Conservation (phyloP, 2,888 invertebrate genomes). For the Drosophila histrio region DNA sequence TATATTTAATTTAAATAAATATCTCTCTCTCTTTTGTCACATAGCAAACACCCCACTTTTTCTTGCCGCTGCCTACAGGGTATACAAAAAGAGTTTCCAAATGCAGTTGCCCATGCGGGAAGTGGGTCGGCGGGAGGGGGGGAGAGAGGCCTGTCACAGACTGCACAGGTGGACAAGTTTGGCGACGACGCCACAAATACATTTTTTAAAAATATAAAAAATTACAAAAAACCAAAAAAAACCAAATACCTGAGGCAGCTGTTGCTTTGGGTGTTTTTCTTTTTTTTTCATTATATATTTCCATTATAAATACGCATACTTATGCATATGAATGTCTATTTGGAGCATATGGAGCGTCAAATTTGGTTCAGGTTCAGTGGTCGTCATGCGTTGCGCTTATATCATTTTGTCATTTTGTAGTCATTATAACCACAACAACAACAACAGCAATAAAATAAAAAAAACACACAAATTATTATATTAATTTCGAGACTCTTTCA, state of each 20-base stretch:
- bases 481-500: constrained; percentile 58
- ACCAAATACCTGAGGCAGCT: constrained; percentile 15
- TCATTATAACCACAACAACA: constrained; percentile 31
- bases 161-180: constrained; percentile 75
- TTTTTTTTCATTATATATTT: too few relatives aligned
- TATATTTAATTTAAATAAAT: too few relatives aligned
- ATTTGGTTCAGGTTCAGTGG: constrained; percentile 77
- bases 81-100: constrained; percentile 32
- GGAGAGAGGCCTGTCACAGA: constrained; percentile 7
- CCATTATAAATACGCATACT: constrained; percentile 8
- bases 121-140: background rate
- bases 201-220: constrained; percentile 22
- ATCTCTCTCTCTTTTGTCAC: too few relatives aligned
- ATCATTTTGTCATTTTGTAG: constrained; percentile 72
- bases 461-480: too few relatives aligned
- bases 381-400: constrained; percentile 67
- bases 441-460: constrained; percentile 1
- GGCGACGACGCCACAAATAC: constrained; percentile 54
- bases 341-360: constrained; percentile 61
- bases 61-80: background rate
- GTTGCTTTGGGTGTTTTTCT: constrained; percentile 20
- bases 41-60: too few relatives aligned
- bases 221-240: constrained; percentile 17
- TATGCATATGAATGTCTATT: constrained; percentile 26
- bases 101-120: constrained; percentile 23